These are phyloP conservation scores for Chironomus striatipennis DNA, from an alignment of 1,140 invertebrate species.

Conservation along the genomic window DNA sequence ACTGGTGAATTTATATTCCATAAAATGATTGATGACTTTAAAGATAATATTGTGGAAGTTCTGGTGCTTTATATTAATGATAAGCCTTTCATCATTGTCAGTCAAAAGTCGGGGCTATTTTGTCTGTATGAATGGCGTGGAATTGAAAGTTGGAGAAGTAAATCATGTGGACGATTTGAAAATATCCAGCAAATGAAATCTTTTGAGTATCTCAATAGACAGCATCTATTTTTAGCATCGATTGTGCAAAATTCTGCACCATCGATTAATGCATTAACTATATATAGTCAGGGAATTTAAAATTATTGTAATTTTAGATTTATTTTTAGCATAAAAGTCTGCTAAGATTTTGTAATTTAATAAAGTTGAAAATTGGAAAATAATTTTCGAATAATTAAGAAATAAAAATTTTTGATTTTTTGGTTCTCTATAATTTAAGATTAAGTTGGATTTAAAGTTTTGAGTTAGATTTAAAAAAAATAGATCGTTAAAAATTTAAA, in stretches of 20 bases:
- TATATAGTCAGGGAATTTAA: not conserved
- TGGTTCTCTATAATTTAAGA: too few relatives aligned
- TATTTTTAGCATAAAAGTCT: too few relatives aligned
- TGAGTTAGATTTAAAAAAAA: too few relatives aligned
- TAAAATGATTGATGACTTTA: not conserved
- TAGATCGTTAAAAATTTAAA: too few relatives aligned
- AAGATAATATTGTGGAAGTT: not conserved
- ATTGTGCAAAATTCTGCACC: not conserved
- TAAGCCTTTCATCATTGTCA: not conserved
- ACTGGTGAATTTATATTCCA: not conserved
- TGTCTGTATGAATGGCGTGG: constrained; percentile 17
- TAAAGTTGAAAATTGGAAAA: too few relatives aligned
- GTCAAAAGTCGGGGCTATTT: not conserved
- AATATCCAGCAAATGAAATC: constrained; percentile 1
- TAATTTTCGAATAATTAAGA: too few relatives aligned
- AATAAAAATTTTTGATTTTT: too few relatives aligned
- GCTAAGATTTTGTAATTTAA: too few relatives aligned
- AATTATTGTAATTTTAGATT: not conserved
- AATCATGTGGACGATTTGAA: not conserved
- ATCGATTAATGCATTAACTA: not conserved
- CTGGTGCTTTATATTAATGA: constrained; percentile 2
- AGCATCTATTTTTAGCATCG: not conserved
- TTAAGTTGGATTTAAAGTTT: too few relatives aligned
- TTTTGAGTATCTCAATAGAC: not conserved
- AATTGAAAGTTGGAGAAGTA: not conserved